Conservation (phyloP, 2,113 vertebrate species). For the Pimephales promelas region DNA sequence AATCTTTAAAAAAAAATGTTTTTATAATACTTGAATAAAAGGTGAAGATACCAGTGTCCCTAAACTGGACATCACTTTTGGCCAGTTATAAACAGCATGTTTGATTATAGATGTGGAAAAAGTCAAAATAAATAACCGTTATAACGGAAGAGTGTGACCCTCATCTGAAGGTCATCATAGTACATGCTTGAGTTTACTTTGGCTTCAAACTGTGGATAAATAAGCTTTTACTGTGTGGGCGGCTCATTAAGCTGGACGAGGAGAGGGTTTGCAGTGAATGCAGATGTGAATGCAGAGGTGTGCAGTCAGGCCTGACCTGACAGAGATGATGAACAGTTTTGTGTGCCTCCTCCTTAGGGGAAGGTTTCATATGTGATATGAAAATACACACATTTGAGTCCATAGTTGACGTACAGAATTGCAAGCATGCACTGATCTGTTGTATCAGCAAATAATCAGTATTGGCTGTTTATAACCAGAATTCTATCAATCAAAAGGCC, state of each 20-base stretch:
- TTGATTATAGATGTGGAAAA: not conserved
- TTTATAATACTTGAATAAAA: too few species aligned
- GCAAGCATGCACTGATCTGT: too few species aligned
- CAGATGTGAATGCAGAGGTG: slow-evolving; percentile 13
- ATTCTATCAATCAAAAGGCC: too few species aligned
- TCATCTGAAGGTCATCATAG: not conserved
- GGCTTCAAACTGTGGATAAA: not conserved
- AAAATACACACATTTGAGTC: not conserved
- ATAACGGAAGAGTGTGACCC: not conserved
- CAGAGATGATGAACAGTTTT: not conserved
- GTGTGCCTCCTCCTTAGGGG: not conserved
- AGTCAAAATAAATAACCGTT: not conserved
- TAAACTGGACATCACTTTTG: too few species aligned
- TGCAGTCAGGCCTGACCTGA: not conserved
- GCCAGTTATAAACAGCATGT: not conserved
- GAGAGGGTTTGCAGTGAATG: not conserved
- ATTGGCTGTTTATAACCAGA: too few species aligned
- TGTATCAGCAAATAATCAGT: too few species aligned
- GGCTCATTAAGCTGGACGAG: not conserved
- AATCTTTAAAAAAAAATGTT: too few species aligned
- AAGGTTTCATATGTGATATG: not conserved
- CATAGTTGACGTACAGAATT: not conserved
- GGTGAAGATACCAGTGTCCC: too few species aligned
- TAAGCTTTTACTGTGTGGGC: not conserved
- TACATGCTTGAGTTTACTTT: not conserved